phyloP scores from a whole-genome alignment of 2,113 vertebrate species.

The Poicephalus gulielmi region DNA sequence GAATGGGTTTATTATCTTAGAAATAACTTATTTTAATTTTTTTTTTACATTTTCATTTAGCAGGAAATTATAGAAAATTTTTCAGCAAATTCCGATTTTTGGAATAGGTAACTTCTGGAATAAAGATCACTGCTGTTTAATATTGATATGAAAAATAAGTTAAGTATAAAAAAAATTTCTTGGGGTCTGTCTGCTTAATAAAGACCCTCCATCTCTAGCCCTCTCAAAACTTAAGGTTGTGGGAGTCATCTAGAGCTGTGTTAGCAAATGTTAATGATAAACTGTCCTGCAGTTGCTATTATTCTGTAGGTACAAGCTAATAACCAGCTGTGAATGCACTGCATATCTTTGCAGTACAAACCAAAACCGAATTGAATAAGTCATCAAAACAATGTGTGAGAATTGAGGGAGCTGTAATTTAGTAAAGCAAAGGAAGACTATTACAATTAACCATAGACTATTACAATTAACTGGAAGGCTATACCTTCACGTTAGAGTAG shows the following conservation, averaged over 20 bases:
- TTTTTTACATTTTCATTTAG: neutral
- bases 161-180: neutral
- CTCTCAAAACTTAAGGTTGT: neutral
- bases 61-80: neutral
- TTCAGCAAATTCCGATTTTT: neutral
- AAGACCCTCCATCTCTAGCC: neutral
- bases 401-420: neutral
- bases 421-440: neutral
- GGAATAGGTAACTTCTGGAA: neutral
- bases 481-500: neutral
- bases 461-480: neutral
- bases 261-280: neutral
- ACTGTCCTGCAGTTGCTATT: neutral
- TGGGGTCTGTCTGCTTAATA: neutral
- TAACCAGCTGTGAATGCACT: neutral
- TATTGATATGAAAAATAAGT: neutral
- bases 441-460: neutral
- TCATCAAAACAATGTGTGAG: neutral
- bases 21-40: neutral
- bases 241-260: neutral
- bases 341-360: neutral
- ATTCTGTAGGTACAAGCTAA: neutral
- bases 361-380: neutral
- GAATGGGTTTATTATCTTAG: neutral
- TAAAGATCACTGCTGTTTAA: neutral